Conservation (phyloP, 2,888 invertebrate species). For the Escarpia spicata region DNA sequence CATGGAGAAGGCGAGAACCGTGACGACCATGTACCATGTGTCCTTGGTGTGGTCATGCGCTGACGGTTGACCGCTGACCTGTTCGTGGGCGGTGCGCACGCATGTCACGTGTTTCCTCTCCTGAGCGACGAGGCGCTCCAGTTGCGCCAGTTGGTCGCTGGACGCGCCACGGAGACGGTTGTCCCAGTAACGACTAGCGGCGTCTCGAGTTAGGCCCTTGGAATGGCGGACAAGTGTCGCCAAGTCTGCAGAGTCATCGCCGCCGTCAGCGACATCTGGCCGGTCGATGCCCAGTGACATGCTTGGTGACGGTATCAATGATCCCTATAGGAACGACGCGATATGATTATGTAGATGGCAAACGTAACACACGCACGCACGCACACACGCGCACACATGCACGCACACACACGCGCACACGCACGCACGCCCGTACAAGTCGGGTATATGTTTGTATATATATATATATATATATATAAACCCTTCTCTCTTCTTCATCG, state of each 20-base stretch:
- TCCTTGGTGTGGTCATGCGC: slow-evolving; percentile 27
- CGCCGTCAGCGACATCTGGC: background rate
- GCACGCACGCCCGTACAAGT: background rate
- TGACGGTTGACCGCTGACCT: background rate
- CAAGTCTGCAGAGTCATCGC: background rate
- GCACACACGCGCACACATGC: background rate
- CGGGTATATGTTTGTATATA: too few species aligned
- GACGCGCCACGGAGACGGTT: background rate
- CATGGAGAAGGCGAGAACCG: background rate
- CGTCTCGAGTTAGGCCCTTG: background rate
- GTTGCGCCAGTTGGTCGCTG: background rate
- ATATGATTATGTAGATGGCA: background rate
- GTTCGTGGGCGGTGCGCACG: slow-evolving; percentile 5
- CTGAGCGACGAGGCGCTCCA: background rate
- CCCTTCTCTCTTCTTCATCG: too few species aligned
- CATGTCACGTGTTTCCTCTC: background rate
- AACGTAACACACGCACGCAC: background rate
- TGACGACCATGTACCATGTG: slow-evolving; percentile 21
- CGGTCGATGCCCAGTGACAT: background rate
- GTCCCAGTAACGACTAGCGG: background rate
- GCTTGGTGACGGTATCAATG: background rate
- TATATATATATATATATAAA: too few species aligned
- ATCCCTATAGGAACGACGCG: background rate
- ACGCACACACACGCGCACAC: background rate
- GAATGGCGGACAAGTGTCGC: slow-evolving; percentile 5